Conservation (phyloP, 2,113 vertebrate species). For the Cinclus mexicanus region DNA sequence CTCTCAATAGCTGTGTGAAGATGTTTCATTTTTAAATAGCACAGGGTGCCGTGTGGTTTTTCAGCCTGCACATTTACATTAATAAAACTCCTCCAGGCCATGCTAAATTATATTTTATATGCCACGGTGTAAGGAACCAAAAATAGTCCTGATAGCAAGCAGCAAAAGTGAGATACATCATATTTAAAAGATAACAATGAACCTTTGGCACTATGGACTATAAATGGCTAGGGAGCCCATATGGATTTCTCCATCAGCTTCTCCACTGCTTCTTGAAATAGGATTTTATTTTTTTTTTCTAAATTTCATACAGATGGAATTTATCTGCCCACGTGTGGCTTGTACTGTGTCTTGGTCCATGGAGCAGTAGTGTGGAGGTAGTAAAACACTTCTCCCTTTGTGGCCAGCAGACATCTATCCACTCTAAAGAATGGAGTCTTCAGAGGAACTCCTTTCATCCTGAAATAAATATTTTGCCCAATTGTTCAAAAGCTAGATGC, state of each 20-base stretch:
- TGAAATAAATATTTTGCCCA: background rate
- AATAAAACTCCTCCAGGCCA: background rate
- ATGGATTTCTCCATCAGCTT: background rate
- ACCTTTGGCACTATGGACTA: background rate
- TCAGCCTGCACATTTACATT: background rate
- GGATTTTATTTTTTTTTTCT: rapidly evolving
- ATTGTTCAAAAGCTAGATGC: background rate
- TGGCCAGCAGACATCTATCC: background rate
- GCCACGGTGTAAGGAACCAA: background rate
- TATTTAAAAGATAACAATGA: background rate
- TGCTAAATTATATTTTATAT: background rate
- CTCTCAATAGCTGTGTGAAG: background rate
- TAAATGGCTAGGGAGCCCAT: background rate
- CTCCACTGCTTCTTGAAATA: background rate
- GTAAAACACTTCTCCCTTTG: background rate
- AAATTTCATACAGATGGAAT: background rate
- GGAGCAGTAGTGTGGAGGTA: background rate
- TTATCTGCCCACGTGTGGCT: background rate
- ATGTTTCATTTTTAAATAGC: background rate
- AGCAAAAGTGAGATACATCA: background rate
- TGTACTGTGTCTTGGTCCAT: background rate
- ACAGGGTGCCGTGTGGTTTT: background rate
- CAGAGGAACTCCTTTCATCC: background rate
- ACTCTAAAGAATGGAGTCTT: background rate
- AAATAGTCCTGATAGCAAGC: background rate